phyloP scores from a whole-genome alignment of 2,888 invertebrate species.

The Eledona agricola region DNA sequence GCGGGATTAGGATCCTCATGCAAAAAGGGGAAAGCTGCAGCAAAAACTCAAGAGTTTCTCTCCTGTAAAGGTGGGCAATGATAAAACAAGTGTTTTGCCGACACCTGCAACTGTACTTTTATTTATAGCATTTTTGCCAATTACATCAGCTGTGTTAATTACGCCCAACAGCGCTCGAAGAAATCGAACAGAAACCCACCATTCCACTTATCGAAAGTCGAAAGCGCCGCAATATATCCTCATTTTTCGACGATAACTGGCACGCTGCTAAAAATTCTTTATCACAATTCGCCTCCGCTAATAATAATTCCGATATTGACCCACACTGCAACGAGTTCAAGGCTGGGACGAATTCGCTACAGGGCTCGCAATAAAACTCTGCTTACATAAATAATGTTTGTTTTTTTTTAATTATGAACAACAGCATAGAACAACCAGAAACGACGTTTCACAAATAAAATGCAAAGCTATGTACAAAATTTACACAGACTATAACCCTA shows the following conservation, averaged over 20 bases:
- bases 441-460: constrained; percentile 54
- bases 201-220: no score
- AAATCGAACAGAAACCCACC: no score
- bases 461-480: constrained; percentile 60
- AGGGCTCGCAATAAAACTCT: constrained; percentile 13
- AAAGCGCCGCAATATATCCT: no score
- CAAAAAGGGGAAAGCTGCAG: no score
- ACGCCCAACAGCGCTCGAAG: no score
- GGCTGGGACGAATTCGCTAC: constrained; percentile 18
- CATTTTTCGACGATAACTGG: neutral
- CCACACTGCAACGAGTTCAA: constrained; percentile 27
- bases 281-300: neutral
- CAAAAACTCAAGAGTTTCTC: no score
- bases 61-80: no score
- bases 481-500: constrained; percentile 50
- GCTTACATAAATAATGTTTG: constrained; percentile 33
- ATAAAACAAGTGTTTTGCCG: no score
- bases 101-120: no score
- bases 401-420: constrained; percentile 52
- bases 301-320: constrained; percentile 28
- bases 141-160: no score
- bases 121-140: no score
- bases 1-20: no score
- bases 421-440: constrained; percentile 58
- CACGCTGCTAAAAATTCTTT: neutral